phyloP scores from a whole-genome alignment of 2,797 vertebrate genomes.

The Lates japonicus region DNA sequence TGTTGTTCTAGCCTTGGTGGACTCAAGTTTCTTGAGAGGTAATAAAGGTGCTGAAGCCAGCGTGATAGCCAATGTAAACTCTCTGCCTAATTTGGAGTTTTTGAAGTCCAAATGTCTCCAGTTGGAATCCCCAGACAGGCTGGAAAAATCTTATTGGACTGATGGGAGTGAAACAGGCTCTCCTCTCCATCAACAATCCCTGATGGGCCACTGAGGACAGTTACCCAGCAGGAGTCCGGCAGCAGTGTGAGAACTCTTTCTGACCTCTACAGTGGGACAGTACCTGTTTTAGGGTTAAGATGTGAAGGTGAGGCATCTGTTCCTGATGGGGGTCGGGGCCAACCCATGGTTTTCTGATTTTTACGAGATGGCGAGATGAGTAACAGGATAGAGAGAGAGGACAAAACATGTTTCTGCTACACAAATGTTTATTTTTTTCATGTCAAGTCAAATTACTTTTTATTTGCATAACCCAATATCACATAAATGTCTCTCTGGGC shows the following conservation, averaged over 20 bases:
- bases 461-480: background rate
- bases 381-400: background rate
- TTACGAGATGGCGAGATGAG: background rate
- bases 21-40: constrained; percentile 33
- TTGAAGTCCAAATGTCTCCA: constrained; percentile 17
- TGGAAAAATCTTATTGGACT: background rate
- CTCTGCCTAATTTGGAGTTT: constrained; percentile 8
- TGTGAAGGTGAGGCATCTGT: background rate
- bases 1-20: constrained; percentile 25
- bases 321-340: background rate
- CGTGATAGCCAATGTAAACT: constrained; percentile 27
- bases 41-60: constrained; percentile 37
- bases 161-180: background rate
- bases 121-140: constrained; percentile 6
- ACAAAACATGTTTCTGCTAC: background rate
- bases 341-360: background rate
- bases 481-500: background rate
- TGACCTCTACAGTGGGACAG: background rate
- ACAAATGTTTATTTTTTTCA: background rate
- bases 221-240: background rate
- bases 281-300: too few species aligned
- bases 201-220: background rate
- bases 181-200: background rate
- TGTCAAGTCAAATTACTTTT: background rate
- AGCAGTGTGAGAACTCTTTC: background rate